phyloP scores from a whole-genome alignment of 2,888 invertebrate genomes.

The Therioaphis trifolii region DNA sequence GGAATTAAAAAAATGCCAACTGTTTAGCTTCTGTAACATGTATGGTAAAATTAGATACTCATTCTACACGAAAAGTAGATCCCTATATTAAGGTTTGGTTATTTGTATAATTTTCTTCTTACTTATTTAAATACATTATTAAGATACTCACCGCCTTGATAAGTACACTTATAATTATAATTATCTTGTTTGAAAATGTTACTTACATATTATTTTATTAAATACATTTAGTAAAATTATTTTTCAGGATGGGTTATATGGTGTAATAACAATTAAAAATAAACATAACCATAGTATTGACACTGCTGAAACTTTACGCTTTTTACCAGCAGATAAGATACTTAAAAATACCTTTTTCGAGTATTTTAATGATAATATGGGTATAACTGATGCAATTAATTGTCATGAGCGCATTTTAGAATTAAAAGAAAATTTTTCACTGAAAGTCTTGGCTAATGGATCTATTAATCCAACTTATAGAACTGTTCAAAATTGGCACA shows the following conservation, averaged over 20 bases:
- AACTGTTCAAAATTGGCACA: constrained; percentile 14
- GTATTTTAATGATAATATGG: constrained; percentile 28
- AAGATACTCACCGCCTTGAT: not conserved
- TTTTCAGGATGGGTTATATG: not conserved
- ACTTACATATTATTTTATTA: not conserved
- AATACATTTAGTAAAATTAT: not conserved
- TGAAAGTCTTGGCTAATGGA: constrained; percentile 7
- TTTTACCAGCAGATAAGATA: too few relatives aligned
- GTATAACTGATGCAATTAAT: constrained; percentile 11
- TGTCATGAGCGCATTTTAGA: constrained; percentile 9
- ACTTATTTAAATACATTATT: constrained; percentile 17
- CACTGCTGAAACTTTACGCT: too few relatives aligned
- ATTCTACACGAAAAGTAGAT: not conserved
- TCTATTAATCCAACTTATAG: constrained; percentile 32
- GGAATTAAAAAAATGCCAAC: constrained; percentile 36
- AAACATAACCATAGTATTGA: too few relatives aligned
- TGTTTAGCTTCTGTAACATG: constrained; percentile 37
- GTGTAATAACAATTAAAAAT: not conserved
- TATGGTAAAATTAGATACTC: too few relatives aligned
- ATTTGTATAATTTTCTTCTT: not conserved
- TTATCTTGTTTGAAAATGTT: not conserved
- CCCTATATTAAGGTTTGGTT: constrained; percentile 34
- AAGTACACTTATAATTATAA: too few relatives aligned
- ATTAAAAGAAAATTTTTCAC: not conserved
- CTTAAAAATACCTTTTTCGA: too few relatives aligned